Percentiles rank a stretch among this genome's conserved stretches.
Conservation (phyloP, 2,888 invertebrate species). For the Polyommatus icarus region DNA sequence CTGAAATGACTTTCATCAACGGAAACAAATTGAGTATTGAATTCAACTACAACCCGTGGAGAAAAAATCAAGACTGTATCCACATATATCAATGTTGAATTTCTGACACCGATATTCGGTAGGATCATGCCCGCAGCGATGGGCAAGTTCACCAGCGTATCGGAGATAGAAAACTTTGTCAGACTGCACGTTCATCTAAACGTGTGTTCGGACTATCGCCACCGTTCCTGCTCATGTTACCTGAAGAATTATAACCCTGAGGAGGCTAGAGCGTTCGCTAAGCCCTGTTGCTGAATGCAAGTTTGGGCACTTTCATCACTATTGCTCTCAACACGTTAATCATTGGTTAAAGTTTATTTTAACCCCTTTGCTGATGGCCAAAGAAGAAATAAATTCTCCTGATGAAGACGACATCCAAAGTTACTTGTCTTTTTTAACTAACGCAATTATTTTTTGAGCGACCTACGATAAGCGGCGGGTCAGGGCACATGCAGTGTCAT, state of each 20-base stretch:
- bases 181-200: conserved; percentile 19
- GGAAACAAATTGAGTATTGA: conserved; percentile 15
- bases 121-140: conserved; percentile 11
- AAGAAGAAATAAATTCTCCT: conserved; percentile 12
- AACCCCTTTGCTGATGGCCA: conserved; percentile 10
- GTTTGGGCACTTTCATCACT: conserved; percentile 22
- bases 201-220: conserved; percentile 15
- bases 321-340: conserved; percentile 18
- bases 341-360: conserved; percentile 16
- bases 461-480: conserved; percentile 15
- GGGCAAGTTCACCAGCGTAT: conserved; percentile 13
- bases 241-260: conserved; percentile 21
- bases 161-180: conserved; percentile 17
- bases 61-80: conserved; percentile 17
- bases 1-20: conserved; percentile 17
- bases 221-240: conserved; percentile 18
- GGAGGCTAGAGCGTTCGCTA: conserved; percentile 20
- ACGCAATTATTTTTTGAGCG: conserved; percentile 5
- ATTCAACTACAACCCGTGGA: conserved; percentile 16
- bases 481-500: not conserved
- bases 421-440: conserved; percentile 15
- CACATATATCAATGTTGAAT: conserved; percentile 13
- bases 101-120: conserved; percentile 10
- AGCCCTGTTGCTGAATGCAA: conserved; percentile 18
- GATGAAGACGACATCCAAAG: conserved; percentile 7